Conservation (phyloP, 1,140 invertebrate genomes). For the Calliphora vicina region DNA sequence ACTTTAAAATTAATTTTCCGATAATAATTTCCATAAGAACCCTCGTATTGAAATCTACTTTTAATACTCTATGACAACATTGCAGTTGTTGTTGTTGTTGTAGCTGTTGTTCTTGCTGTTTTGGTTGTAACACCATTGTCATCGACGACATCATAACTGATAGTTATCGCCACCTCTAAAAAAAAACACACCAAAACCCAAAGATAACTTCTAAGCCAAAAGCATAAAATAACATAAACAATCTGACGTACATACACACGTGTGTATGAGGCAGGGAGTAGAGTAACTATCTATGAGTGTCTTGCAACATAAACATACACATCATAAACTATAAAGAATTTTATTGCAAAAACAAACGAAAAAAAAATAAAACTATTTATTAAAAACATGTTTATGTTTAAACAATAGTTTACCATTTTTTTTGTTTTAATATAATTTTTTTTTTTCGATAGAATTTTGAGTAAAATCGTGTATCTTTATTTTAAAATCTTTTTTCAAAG, state of each 20-base stretch:
- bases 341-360: neutral
- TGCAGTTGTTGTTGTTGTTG: neutral
- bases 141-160: conserved; percentile 15
- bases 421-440: neutral
- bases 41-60: neutral
- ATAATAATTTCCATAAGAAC: too few species aligned
- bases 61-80: conserved; percentile 8
- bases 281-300: too few species aligned
- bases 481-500: neutral
- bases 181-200: neutral
- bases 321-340: neutral
- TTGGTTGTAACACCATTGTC: conserved; percentile 15
- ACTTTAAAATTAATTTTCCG: too few species aligned
- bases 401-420: neutral
- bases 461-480: neutral
- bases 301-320: neutral
- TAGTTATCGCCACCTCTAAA: conserved; percentile 12
- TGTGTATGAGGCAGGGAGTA: too few species aligned
- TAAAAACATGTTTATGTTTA: conserved; percentile 5
- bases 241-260: neutral
- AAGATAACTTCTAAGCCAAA: neutral
- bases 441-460: neutral
- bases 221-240: neutral
- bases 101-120: neutral
- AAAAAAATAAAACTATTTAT: neutral